Evolutionary conservation across 2,113 vertebrate genomes (phyloP).

Genomic region (Dinomys branickii): DNA sequence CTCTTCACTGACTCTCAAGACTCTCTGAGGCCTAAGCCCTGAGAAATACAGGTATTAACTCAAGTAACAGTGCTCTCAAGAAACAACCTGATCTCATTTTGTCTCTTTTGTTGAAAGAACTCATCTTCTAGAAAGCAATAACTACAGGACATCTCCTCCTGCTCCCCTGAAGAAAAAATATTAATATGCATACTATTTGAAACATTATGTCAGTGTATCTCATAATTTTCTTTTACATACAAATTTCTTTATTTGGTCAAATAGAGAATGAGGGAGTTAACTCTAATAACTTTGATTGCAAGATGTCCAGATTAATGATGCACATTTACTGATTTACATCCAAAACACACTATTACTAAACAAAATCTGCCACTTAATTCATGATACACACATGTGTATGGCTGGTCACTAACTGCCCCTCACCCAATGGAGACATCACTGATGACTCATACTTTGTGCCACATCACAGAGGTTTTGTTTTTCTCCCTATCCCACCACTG

Average conservation of each 20-base stretch:
- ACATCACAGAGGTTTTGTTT: neutral
- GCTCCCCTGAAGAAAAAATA: neutral
- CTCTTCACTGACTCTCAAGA: constrained; percentile 21
- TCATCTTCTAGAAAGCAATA: neutral
- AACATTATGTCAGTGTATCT: neutral
- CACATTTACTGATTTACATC: neutral
- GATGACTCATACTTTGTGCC: neutral
- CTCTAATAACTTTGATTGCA: neutral
- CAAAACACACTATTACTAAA: neutral
- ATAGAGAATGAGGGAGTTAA: neutral
- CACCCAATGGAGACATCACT: neutral
- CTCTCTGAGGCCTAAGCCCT: neutral
- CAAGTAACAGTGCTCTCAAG: neutral
- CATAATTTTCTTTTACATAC: constrained; percentile 18
- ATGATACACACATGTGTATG: neutral
- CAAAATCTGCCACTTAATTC: neutral
- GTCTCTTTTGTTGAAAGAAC: neutral
- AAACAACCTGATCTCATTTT: neutral
- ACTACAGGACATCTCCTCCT: neutral
- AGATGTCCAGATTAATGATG: neutral
- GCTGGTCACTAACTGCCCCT: neutral
- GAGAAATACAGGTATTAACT: neutral
- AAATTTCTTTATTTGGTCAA: neutral
- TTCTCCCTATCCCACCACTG: rapidly evolving
- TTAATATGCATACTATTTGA: neutral